These are phyloP conservation scores for Poecilia wingei DNA, from an alignment of 2,797 vertebrate genomes.

Conservation along the genomic window DNA sequence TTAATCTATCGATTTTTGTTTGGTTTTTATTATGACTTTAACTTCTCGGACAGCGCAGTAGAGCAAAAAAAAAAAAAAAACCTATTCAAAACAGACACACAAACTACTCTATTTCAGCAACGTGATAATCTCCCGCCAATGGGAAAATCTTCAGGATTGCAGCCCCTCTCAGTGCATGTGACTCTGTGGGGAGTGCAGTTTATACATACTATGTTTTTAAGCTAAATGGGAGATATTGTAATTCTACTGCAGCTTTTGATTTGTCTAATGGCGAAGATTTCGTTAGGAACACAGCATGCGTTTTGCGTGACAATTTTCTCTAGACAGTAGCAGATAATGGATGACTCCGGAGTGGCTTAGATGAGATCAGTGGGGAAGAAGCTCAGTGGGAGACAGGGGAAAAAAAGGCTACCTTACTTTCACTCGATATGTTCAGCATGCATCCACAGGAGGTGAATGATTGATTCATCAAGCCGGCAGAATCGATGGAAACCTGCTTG, in stretches of 20 bases:
- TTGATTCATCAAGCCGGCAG: conserved; percentile 66
- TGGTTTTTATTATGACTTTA: conserved; percentile 19
- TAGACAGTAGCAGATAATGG: conserved; percentile 48
- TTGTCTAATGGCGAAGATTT: conserved; percentile 21
- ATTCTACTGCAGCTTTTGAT: conserved; percentile 26
- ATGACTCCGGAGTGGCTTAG: conserved; percentile 33
- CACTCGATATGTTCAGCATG: conserved; percentile 30
- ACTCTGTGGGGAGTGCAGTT: neutral
- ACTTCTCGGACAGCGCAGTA: conserved; percentile 11
- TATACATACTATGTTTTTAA: conserved; percentile 12
- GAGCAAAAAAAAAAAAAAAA: conserved; percentile 9
- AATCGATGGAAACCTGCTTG: conserved; percentile 66
- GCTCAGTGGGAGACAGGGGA: conserved; percentile 27
- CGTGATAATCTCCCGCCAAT: neutral
- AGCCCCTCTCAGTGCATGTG: neutral
- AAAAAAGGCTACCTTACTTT: conserved; percentile 40
- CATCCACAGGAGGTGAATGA: conserved; percentile 60
- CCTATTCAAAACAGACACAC: neutral
- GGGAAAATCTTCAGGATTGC: conserved; percentile 1
- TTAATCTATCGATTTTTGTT: conserved; percentile 27
- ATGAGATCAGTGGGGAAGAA: conserved; percentile 52
- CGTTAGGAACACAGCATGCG: conserved; percentile 12
- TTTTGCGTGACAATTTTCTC: conserved; percentile 40
- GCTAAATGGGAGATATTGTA: conserved; percentile 22
- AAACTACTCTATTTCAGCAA: conserved; percentile 3